Base-by-base conservation (phyloP, 2,113 vertebrate genomes). In the Hemicordylus capensis region DNA sequence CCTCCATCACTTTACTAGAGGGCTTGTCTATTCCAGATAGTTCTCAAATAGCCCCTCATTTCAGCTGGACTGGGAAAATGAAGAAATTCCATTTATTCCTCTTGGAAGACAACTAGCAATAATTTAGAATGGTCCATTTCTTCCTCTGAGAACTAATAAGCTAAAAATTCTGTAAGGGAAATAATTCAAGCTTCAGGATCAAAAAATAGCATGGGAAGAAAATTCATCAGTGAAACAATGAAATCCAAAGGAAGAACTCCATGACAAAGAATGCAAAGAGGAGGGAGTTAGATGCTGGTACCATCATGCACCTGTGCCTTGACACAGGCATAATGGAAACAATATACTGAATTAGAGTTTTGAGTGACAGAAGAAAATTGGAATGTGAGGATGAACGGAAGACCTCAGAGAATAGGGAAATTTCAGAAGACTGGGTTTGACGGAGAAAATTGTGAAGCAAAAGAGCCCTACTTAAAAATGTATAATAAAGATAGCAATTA, bases 401-500 rank as follows among this genome's bases (percentile, higher is more conserved):
- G 90, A 56, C 8, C 78, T 66, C n/a, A 81, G 34, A 64, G 89
- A 91, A 87, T 22, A 87, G 61, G 37, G 34, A 88, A 85, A 31
- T 69, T 75, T 85, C 46, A 93, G 26, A 85, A 58, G 69, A 88
- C 34, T 56, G 79, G 42, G 86, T 89, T 85, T 88, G 67, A 85
- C 85, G 82, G 84, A 90, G 56, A 14, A 89, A 88, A 81, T 28
- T 93, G 64, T 84, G 58, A 92, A 85, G 54, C 11, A 77, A 67
- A 61, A 31, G 66, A 85, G 76, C 51, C 59, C 91, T 85, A 86
- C 87, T 94, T 88, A 77, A 88, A 80, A 63, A 2, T 80, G 61
- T 7, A 88, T 46, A 83, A 91, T 87, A 90, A 89, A 88, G 42
- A 79, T 67, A 82, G 28, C 31, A 90, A 93, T 93, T 93, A 87